Evolutionary conservation across 2,113 vertebrate genomes (phyloP), one percentile per base, ranked within the genome.

Genomic region (Helogale parvula): DNA sequence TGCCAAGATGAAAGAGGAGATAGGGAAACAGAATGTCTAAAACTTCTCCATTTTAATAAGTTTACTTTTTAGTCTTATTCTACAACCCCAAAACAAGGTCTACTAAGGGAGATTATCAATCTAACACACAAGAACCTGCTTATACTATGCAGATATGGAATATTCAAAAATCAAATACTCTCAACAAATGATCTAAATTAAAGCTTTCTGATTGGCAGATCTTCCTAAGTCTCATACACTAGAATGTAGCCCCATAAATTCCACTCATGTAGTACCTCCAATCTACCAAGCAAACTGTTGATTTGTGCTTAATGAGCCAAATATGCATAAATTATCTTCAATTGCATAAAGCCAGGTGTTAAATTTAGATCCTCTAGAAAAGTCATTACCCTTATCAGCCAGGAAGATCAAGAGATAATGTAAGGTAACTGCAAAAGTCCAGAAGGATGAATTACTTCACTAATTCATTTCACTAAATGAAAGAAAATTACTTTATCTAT

Each of bases 281-380:
- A 94, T 86, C 89, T 97, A 77, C 79, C 60, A 97, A 93, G 87
- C 33, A 97, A 96, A 87, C 72, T 96, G 79, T 85, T 97, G 65
- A 96, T 97, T 96, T 97, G 35, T 96, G 35, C 60, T 94, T 96
- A 97, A 96, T 95, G 96, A 97, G 63, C 5, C 80, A 93, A 96
- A 94, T 84, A 96, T 74, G 76, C 94, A 97, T 95, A 93, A 81
- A 96, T 91, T 93, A 97, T 90, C 93, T 94, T 96, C 92, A 98
- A 95, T 94, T 96, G 95, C 92, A 93, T 89, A 93, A 95, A 98
- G 92, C 47, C 33, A 96, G 69, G n/a, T 93, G 29, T 86, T 96
- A 97, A 93, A 96, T 96, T 96, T 96, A 97, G 88, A 38, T 95
- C 65, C 35, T 63, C 94, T 0, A 80, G 86, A 87, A 96, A 88